Percentiles rank a stretch among this genome's conserved stretches.
Evolutionary conservation across 2,888 invertebrate genomes (phyloP).

Genomic region (Brachyptera putata): DNA sequence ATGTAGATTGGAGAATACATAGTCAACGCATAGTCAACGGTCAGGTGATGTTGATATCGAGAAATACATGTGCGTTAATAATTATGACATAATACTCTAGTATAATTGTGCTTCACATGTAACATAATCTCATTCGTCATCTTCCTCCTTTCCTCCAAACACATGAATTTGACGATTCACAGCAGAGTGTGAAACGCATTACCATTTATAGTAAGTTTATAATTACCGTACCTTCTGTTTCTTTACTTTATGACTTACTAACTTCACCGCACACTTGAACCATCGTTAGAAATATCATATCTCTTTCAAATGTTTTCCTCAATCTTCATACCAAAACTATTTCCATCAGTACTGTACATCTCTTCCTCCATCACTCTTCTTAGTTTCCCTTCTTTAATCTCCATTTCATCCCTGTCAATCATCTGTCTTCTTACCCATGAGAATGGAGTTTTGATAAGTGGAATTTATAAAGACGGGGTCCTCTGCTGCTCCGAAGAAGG

Average conservation of each 20-base stretch:
- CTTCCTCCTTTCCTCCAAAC: neutral
- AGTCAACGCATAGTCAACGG: no score
- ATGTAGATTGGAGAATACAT: no score
- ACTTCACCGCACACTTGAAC: neutral
- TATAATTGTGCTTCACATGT: neutral
- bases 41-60: no score
- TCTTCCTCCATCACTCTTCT: conserved; percentile 11
- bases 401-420: conserved; percentile 12
- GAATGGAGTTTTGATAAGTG: conserved; percentile 9
- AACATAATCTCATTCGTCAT: neutral
- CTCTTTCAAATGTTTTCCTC: neutral
- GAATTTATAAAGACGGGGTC: conserved; percentile 6
- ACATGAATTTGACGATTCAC: neutral
- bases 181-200: neutral
- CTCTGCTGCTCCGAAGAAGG: neutral
- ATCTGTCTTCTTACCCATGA: conserved; percentile 1
- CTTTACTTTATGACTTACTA: neutral
- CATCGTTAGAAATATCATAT: neutral
- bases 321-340: neutral
- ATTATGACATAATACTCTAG: neutral
- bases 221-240: neutral
- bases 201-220: neutral
- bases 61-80: no score
- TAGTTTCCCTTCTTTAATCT: conserved; percentile 19
- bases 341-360: conserved; percentile 8